A percentile compares a stretch with the other conserved stretches of the same genome.
phyloP scores from a whole-genome alignment of 1,140 invertebrate species.

The Zaprionus nigranus region DNA sequence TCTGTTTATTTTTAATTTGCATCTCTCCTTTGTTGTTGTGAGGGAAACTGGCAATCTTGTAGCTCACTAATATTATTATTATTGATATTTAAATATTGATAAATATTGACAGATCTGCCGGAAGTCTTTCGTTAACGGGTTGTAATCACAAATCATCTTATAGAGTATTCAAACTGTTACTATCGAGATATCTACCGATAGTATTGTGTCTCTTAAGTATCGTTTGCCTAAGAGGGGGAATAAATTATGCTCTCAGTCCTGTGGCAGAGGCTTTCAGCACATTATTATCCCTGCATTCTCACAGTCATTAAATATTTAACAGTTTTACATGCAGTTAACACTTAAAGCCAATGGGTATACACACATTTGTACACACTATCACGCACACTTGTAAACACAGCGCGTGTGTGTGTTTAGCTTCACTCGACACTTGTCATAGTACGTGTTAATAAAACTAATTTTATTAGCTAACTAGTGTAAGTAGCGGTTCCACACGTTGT shows the following conservation, averaged over 20 bases:
- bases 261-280: constrained; percentile 2
- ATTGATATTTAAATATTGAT: too few relatives aligned
- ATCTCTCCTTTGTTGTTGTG: too few relatives aligned
- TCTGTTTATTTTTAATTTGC: too few relatives aligned
- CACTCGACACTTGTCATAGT: constrained; percentile 62
- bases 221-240: constrained; percentile 42
- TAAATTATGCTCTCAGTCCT: constrained; percentile 19
- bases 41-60: too few relatives aligned
- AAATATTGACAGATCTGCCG: too few relatives aligned
- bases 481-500: constrained; percentile 77
- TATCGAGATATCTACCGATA: not conserved
- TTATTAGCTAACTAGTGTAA: constrained; percentile 80
- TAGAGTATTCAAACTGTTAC: too few relatives aligned
- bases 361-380: constrained; percentile 8
- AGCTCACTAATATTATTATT: too few relatives aligned
- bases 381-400: constrained; percentile 15
- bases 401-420: constrained; percentile 45
- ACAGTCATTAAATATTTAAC: constrained; percentile 57
- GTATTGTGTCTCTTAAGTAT: not conserved
- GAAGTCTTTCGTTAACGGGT: too few relatives aligned
- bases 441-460: constrained; percentile 84
- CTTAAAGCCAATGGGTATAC: constrained; percentile 48
- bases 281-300: constrained; percentile 12
- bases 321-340: constrained; percentile 77
- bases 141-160: too few relatives aligned